These are phyloP conservation scores for Iphiclides podalirius DNA, from an alignment of 2,888 invertebrate genomes.

Conservation along the genomic window DNA sequence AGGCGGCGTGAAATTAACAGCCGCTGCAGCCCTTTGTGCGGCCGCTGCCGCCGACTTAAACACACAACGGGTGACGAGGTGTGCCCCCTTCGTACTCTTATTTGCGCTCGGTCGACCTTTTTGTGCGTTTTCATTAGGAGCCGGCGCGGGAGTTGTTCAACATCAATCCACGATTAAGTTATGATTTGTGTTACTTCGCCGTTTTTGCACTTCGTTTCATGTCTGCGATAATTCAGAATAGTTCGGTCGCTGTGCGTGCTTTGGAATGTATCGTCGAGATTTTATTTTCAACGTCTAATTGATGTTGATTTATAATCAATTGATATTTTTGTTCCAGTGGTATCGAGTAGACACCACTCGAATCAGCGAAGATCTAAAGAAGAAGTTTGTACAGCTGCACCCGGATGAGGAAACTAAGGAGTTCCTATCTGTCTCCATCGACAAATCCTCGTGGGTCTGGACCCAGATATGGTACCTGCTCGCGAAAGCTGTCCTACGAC, in stretches of 20 bases:
- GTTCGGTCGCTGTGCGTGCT: neutral
- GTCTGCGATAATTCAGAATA: too few species aligned
- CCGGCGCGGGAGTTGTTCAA: conserved; percentile 62
- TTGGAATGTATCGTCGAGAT: neutral
- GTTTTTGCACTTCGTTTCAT: neutral
- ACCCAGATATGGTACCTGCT: conserved; percentile 95
- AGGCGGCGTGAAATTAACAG: conserved; percentile 81
- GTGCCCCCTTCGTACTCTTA: conserved; percentile 70
- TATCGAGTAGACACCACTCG: conserved; percentile 82
- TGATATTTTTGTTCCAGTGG: conserved; percentile 81
- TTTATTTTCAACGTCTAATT: neutral
- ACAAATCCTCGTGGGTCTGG: conserved; percentile 91
- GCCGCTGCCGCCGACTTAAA: conserved; percentile 72
- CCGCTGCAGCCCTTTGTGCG: conserved; percentile 75
- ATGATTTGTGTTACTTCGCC: conserved; percentile 2
- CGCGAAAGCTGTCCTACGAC: conserved; percentile 89
- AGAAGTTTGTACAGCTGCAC: conserved; percentile 83
- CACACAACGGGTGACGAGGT: conserved; percentile 78
- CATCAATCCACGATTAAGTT: conserved; percentile 64
- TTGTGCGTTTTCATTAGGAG: conserved; percentile 71
- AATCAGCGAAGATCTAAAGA: conserved; percentile 74
- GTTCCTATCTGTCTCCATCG: conserved; percentile 87
- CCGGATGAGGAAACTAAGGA: conserved; percentile 86
- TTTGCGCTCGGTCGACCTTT: conserved; percentile 75
- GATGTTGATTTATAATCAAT: too few species aligned